Percentiles rank a stretch among this genome's conserved stretches.
phyloP scores from a whole-genome alignment of 2,113 vertebrate species.

The Craseonycteris thonglongyai region DNA sequence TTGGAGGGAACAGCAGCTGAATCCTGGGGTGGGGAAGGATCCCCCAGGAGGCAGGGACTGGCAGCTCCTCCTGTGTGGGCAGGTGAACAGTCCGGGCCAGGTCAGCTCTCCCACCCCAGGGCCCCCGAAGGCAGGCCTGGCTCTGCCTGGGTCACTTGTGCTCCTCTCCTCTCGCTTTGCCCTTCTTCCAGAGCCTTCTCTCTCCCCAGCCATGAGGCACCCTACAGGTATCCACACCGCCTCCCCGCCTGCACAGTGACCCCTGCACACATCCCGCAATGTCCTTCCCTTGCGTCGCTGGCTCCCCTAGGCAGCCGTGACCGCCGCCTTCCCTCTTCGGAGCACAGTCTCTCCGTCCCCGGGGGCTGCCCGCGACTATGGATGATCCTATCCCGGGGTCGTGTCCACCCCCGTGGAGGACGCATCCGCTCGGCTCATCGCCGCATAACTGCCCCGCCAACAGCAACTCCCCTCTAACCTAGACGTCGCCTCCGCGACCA shows the following conservation, averaged over 20 bases:
- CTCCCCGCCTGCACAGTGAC: neutral
- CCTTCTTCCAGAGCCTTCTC: neutral
- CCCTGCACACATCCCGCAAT: rapidly evolving
- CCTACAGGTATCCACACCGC: neutral
- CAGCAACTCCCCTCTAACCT: neutral
- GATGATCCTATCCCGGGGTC: neutral
- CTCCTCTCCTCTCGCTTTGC: too few species aligned
- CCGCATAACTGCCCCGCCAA: neutral
- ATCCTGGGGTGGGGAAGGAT: too few species aligned
- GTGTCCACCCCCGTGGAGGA: neutral
- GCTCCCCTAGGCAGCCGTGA: neutral
- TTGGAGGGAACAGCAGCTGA: neutral
- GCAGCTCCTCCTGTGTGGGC: neutral
- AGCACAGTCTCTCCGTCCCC: neutral
- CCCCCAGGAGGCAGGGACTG: neutral
- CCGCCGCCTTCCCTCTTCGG: neutral
- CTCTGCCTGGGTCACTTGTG: too few species aligned
- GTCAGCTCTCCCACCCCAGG: too few species aligned
- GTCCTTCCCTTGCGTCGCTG: neutral
- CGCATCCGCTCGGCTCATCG: neutral
- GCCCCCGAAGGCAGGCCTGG: too few species aligned
- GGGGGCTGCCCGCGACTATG: neutral
- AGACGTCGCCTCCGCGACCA: neutral
- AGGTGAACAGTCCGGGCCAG: neutral
- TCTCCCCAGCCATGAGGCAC: neutral